A percentile compares a stretch with the other conserved stretches of the same genome.
Conservation (phyloP, 2,797 vertebrate genomes). For the Mallotus villosus region DNA sequence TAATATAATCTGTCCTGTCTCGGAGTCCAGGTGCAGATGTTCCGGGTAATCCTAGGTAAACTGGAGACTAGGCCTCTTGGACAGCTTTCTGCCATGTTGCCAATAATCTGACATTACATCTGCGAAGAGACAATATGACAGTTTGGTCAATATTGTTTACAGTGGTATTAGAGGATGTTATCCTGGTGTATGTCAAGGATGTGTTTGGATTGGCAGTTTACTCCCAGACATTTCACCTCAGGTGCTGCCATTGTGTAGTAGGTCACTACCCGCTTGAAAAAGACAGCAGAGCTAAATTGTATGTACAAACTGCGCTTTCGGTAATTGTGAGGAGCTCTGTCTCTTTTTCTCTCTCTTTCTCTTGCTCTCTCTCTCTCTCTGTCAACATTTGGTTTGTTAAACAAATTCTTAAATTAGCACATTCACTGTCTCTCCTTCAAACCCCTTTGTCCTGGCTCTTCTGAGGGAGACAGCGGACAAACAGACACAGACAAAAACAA, state of each 20-base stretch:
- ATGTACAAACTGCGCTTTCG: no score
- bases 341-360: background rate
- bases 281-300: no score
- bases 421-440: conserved; percentile 9
- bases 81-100: background rate
- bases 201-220: background rate
- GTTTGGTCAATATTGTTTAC: background rate
- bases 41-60: conserved; percentile 67
- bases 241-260: no score
- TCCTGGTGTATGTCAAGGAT: background rate
- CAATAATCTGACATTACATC: background rate
- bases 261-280: no score
- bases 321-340: background rate
- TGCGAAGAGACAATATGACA: background rate
- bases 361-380: conserved; percentile 2
- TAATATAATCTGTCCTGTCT: conserved; percentile 68
- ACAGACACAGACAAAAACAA: conserved; percentile 22
- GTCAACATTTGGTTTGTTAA: conserved; percentile 6
- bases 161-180: background rate
- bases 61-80: conserved; percentile 24
- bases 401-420: background rate
- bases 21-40: conserved; percentile 49
- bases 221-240: no score
- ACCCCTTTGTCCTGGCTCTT: conserved; percentile 32
- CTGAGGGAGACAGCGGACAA: conserved; percentile 30